Conservation (phyloP, 2,797 vertebrate genomes). For the Florisuga fusca region DNA sequence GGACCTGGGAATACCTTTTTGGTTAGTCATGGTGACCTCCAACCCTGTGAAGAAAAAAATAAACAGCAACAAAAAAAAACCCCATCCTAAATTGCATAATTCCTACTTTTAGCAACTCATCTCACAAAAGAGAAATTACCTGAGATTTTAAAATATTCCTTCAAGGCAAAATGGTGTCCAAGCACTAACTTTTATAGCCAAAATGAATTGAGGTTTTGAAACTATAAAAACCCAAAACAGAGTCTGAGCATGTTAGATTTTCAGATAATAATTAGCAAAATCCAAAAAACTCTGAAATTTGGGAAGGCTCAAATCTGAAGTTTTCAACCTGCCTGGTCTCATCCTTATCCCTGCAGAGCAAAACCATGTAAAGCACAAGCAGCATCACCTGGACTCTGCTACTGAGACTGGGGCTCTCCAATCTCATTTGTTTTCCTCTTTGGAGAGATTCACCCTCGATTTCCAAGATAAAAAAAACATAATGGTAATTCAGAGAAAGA, state of each 20-base stretch:
- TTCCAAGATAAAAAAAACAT: not conserved
- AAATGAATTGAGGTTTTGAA: not conserved
- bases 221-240: not conserved
- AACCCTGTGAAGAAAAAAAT: not conserved
- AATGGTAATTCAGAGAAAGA: not conserved
- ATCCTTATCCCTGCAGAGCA: not conserved
- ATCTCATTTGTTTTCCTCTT: not conserved
- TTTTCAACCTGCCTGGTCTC: not conserved
- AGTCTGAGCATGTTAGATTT: not conserved
- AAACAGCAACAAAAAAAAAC: not conserved
- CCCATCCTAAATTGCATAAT: not conserved
- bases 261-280: not conserved
- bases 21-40: slow-evolving; percentile 65
- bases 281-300: not conserved
- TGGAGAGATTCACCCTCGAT: not conserved
- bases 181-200: not conserved
- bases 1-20: slow-evolving; percentile 64
- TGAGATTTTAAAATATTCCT: not conserved
- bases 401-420: fast-evolving
- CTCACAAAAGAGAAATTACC: not conserved
- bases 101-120: not conserved
- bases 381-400: not conserved
- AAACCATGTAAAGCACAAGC: fast-evolving
- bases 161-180: not conserved
- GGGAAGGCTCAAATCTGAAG: not conserved